Evolutionary conservation across 2,113 vertebrate species (phyloP).

Genomic region (Ptyas mucosa): DNA sequence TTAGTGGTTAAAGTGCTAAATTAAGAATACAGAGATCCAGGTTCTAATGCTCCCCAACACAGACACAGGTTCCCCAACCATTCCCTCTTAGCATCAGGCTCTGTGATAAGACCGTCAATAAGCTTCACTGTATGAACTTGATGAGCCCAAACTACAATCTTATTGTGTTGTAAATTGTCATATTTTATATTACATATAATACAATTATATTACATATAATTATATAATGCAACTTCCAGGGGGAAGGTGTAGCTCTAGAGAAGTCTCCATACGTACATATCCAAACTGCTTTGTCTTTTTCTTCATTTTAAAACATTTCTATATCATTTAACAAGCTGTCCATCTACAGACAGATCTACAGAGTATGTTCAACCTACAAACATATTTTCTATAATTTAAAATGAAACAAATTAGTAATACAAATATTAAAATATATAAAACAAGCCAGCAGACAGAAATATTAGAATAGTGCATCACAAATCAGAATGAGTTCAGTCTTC

Average conservation of each 20-base stretch:
- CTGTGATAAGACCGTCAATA: not conserved
- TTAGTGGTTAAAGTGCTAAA: not conserved
- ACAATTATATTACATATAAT: no score
- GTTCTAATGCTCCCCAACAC: not conserved
- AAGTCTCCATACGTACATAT: not conserved
- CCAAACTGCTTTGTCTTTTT: not conserved
- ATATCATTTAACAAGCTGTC: not conserved
- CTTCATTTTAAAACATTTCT: not conserved
- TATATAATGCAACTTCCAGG: not conserved
- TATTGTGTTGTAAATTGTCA: not conserved
- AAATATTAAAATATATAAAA: not conserved
- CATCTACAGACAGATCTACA: no score
- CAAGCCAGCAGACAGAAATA: not conserved
- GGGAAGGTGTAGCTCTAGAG: not conserved
- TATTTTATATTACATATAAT: not conserved
- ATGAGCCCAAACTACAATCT: not conserved
- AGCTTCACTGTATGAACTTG: not conserved
- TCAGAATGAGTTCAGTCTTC: not conserved
- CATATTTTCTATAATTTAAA: not conserved
- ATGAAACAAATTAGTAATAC: not conserved
- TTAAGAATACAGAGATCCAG: not conserved
- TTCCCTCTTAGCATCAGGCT: not conserved
- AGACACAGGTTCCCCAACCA: not conserved
- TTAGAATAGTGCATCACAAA: not conserved
- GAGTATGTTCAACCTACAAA: not conserved